Percentiles rank a stretch among this genome's conserved stretches.
Evolutionary conservation across 2,888 invertebrate species (phyloP).

Genomic region (Drosophila niveifrons): DNA sequence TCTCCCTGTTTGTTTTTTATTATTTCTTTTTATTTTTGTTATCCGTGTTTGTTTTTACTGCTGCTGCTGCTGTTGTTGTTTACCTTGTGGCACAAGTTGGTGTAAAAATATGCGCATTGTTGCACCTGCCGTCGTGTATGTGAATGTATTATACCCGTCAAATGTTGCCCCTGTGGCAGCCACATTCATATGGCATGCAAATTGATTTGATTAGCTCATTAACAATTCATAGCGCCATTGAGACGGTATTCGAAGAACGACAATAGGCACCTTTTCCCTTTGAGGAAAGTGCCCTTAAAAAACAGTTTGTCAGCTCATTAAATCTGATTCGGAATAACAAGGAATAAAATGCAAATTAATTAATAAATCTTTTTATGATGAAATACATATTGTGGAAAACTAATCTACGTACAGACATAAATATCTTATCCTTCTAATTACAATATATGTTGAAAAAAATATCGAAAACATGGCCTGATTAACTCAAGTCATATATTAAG

Average conservation of each 20-base stretch:
- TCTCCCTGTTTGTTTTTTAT: not conserved
- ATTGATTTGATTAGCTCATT: conserved; percentile 48
- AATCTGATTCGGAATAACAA: not conserved
- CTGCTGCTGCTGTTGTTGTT: conserved; percentile 9
- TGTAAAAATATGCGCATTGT: conserved; percentile 17
- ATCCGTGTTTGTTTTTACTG: not conserved
- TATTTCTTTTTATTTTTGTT: conserved; percentile 1
- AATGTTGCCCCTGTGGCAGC: conserved; percentile 30
- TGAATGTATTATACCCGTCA: not conserved
- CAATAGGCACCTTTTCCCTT: too few relatives aligned
- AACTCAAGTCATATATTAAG: too few relatives aligned
- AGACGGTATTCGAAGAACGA: not conserved
- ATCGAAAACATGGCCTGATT: too few relatives aligned
- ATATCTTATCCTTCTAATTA: too few relatives aligned
- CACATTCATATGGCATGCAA: conserved; percentile 30
- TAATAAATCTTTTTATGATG: too few relatives aligned
- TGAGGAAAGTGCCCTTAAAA: not conserved
- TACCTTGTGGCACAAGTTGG: conserved; percentile 26
- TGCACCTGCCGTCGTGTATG: conserved; percentile 21
- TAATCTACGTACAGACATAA: too few relatives aligned
- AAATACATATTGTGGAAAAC: too few relatives aligned
- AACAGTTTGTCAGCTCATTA: not conserved
- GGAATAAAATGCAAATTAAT: too few relatives aligned
- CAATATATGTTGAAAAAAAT: too few relatives aligned
- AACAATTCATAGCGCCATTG: conserved; percentile 25